phyloP scores from a whole-genome alignment of 2,113 vertebrate genomes.

The Psephotus haematonotus region DNA sequence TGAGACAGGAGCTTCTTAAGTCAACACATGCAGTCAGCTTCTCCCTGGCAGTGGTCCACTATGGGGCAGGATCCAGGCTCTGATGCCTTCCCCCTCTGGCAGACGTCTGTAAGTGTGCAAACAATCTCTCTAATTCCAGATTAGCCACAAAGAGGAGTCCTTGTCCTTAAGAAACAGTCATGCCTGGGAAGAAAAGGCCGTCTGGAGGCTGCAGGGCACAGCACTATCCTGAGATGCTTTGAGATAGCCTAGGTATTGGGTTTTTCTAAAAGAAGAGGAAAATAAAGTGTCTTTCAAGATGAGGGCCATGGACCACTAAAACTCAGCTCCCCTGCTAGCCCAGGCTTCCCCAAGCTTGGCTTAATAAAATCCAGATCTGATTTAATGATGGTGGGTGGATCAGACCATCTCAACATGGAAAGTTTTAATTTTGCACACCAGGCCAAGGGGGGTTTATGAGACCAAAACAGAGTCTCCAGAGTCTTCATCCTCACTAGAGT shows the following conservation, averaged over 20 bases:
- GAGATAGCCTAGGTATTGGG: neutral
- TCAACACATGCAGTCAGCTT: neutral
- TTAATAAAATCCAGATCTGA: neutral
- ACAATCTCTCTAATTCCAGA: slow-evolving; percentile 49
- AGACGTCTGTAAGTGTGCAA: neutral
- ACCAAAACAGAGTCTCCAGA: neutral
- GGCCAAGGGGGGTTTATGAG: neutral
- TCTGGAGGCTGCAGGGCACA: neutral
- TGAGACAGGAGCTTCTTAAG: neutral
- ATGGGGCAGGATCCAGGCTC: neutral
- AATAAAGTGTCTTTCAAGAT: neutral
- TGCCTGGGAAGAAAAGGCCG: neutral
- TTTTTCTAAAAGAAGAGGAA: neutral
- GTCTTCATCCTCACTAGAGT: neutral
- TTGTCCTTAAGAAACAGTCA: neutral
- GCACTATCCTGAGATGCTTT: neutral
- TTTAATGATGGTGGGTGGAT: neutral
- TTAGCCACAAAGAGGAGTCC: slow-evolving; percentile 10
- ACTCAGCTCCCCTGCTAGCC: neutral
- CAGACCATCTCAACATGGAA: neutral
- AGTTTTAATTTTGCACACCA: neutral
- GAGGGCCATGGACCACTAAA: neutral
- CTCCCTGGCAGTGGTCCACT: slow-evolving; percentile 23
- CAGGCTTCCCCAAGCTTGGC: neutral
- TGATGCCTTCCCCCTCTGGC: slow-evolving; percentile 4